Percentiles rank a stretch among this genome's conserved stretches.
phyloP scores from a whole-genome alignment of 2,113 vertebrate genomes.

The Cebidichthys violaceus region DNA sequence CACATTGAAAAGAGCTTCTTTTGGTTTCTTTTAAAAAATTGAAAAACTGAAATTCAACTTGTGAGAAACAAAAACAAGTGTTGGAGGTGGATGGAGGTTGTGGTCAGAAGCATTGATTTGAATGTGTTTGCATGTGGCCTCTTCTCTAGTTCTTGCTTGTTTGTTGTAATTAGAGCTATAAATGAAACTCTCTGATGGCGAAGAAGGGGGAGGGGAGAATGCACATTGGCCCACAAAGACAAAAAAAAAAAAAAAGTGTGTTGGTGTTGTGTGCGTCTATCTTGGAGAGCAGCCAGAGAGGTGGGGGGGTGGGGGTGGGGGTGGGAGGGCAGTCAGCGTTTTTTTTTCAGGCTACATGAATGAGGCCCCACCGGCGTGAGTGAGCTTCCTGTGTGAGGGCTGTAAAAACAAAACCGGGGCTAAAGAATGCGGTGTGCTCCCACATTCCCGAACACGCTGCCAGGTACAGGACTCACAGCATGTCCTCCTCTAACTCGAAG shows the following conservation, averaged over 20 bases:
- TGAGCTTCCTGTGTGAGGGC: conserved; percentile 82
- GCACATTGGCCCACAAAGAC: conserved; percentile 47
- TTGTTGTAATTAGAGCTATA: conserved; percentile 76
- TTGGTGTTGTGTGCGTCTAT: conserved; percentile 62
- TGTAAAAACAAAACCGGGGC: conserved; percentile 81
- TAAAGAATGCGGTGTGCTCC: conserved; percentile 69
- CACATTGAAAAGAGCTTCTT: neutral
- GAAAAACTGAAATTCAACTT: neutral
- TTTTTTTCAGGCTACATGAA: conserved; percentile 83
- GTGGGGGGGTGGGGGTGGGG: conserved; percentile 72
- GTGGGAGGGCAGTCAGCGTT: conserved; percentile 82
- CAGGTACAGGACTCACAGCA: conserved; percentile 71
- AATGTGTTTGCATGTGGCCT: neutral
- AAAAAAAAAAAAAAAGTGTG: conserved; percentile 38
- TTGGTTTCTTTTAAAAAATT: neutral
- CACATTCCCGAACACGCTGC: conserved; percentile 76
- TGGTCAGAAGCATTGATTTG: neutral
- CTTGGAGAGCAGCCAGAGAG: conserved; percentile 73
- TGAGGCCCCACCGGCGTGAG: conserved; percentile 75
- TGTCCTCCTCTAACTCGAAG: conserved; percentile 22
- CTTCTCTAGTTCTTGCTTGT: conserved; percentile 48
- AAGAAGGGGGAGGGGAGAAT: conserved; percentile 55
- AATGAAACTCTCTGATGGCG: conserved; percentile 64
- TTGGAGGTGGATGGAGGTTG: neutral
- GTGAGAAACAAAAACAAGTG: neutral